phyloP scores from a whole-genome alignment of 2,797 vertebrate genomes.

The Gymnocypris eckloni region DNA sequence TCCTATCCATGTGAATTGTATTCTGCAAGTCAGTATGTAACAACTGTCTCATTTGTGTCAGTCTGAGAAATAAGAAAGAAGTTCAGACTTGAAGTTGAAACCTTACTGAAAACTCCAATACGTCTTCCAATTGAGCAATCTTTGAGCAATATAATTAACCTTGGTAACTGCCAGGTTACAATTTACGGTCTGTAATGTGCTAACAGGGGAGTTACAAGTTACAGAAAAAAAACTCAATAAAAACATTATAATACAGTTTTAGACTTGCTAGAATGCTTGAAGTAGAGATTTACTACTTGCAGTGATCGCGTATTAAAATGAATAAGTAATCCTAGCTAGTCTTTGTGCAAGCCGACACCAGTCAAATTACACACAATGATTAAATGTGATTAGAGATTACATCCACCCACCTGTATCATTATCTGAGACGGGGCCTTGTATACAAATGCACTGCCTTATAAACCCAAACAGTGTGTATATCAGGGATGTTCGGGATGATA shows the following conservation, averaged over 20 bases:
- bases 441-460: background rate
- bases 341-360: background rate
- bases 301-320: background rate
- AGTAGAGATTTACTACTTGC: background rate
- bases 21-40: background rate
- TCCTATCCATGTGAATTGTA: background rate
- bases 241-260: background rate
- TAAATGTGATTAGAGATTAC: constrained; percentile 28
- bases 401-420: constrained; percentile 17
- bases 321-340: background rate
- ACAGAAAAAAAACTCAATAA: background rate
- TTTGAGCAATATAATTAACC: background rate
- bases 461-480: background rate
- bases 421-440: background rate
- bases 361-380: constrained; percentile 35
- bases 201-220: background rate
- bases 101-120: background rate
- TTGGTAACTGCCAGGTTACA: background rate
- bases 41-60: background rate
- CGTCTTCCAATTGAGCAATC: background rate
- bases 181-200: constrained; percentile 27
- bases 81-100: background rate
- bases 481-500: background rate
- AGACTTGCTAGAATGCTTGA: background rate
- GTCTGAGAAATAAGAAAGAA: background rate